Conservation (phyloP, 2,888 invertebrate species). For the Lampropteryx suffumata region DNA sequence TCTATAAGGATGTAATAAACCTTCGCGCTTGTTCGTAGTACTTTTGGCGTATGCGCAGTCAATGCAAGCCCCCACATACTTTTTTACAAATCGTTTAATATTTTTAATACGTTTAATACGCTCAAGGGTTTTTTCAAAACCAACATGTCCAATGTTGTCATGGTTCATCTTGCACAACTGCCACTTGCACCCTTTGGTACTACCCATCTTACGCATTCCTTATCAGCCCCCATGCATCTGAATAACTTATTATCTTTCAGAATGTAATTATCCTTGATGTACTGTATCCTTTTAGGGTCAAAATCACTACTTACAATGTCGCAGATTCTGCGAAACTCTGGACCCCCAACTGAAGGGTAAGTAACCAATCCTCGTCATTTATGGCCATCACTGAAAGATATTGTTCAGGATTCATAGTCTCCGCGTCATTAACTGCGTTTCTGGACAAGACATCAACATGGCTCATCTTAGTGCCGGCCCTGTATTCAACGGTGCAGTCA, state of each 20-base stretch:
- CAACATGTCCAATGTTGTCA: constrained; percentile 1
- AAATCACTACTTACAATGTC: not conserved
- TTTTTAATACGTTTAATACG: not conserved
- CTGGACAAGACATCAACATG: constrained; percentile 1
- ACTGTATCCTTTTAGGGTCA: not conserved
- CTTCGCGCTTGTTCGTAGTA: not conserved
- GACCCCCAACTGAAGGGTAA: constrained; percentile 9
- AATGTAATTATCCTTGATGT: not conserved
- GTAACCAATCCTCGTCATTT: constrained; percentile 6
- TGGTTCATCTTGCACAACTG: constrained; percentile 5
- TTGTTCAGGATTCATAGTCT: not conserved
- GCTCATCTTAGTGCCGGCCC: not conserved
- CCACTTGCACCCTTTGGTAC: constrained; percentile 9
- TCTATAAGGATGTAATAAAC: not conserved
- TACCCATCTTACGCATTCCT: not conserved
- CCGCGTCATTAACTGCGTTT: not conserved
- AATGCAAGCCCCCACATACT: not conserved
- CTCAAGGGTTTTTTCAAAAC: not conserved
- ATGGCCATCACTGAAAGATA: not conserved
- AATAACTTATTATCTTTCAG: not conserved
- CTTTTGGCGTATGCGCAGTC: not conserved
- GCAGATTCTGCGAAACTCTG: constrained; percentile 1
- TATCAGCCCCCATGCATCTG: not conserved
- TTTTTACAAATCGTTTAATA: not conserved
- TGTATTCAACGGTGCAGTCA: constrained; percentile 1